Evolutionary conservation across 2,888 invertebrate species (phyloP), one percentile per base, ranked within the genome.

Genomic region (Dicranocentrus wangi): DNA sequence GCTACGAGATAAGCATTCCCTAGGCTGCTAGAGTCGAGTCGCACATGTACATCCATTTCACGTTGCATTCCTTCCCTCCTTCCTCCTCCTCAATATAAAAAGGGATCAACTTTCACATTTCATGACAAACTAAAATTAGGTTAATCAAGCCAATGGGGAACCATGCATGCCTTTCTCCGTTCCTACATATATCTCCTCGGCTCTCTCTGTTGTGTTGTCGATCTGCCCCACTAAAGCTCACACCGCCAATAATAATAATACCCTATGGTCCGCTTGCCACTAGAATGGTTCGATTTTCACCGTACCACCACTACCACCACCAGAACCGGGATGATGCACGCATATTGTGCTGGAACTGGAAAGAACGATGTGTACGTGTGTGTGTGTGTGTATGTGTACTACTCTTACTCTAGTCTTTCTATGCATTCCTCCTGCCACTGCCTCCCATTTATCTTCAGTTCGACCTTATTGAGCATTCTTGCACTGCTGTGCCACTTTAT

Each of bases 111-210:
- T 69, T 61, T 77, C 61, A 61, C 76, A 76, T 76, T 68, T 68
- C 77, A 69, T 77, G 77, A 77, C 69, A 77, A 77, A 69, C 61
- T 60, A 17, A 69, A 77, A 77, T 77, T 77, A 69, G 77, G 69
- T 77, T 77, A 77, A 77, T 77, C 68, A 77, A 77, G 55, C 60
- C 77, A 58, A 60, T 23, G 21, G 55, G 76, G 75, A 76, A 66
- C n/a, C 21, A 60, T 71, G 60, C 51, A 72, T 17, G 60, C 60
- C 10, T 58, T 60, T 71, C 27, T 61, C 2, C 61, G n/a, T 58
- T 7, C 3, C 25, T 8, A 1, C 8, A 25, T 55, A 25, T 55
- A 23, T 55, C 7, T 32, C 32, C 28, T 27, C 17, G n/a, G 23
- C 60, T 39, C 19, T 53, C 32, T 32, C 69, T 39, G 69, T 69